These are phyloP conservation scores for Catalaphyllia jardinei DNA, from an alignment of 64 coral and sea anemone species.

Conservation along the genomic window DNA sequence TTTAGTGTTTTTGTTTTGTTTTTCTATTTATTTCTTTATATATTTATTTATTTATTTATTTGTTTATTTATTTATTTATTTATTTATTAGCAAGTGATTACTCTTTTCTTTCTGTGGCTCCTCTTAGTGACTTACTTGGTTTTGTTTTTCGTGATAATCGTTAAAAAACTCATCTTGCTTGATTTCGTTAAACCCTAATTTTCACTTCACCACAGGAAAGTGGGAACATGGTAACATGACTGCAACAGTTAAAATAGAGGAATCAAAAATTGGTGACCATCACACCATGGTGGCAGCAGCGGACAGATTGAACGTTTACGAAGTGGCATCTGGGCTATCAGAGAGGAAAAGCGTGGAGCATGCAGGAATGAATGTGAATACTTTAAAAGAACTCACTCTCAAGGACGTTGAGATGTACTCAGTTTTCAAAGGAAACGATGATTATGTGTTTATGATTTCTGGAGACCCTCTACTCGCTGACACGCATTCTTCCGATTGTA, in stretches of 20 bases:
- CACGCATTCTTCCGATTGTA: conserved; percentile 64
- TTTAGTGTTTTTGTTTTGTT: too few relatives aligned
- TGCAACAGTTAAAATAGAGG: conserved; percentile 76
- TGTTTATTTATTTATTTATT: too few relatives aligned
- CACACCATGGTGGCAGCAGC: conserved; percentile 85
- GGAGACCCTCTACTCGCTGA: conserved; percentile 64
- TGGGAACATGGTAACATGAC: conserved; percentile 81
- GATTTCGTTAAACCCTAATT: too few relatives aligned
- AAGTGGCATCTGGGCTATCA: conserved; percentile 70
- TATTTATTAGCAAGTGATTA: too few relatives aligned
- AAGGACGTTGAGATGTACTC: conserved; percentile 92
- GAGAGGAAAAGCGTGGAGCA: conserved; percentile 72
- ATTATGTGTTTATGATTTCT: conserved; percentile 94
- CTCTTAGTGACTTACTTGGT: too few relatives aligned
- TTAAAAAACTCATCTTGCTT: too few relatives aligned
- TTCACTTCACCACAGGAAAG: conserved; percentile 57
- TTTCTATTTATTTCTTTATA: too few relatives aligned
- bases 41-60: too few relatives aligned
- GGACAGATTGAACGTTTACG: conserved; percentile 62
- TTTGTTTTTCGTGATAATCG: too few relatives aligned
- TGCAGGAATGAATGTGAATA: conserved; percentile 73
- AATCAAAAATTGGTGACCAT: conserved; percentile 90
- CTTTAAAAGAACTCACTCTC: conserved; percentile 68
- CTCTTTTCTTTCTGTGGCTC: too few relatives aligned
- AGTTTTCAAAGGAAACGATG: conserved; percentile 86